Conservation (phyloP, 35 echinoderm and acorn worm genomes). For the Stichopus chloronotus region DNA sequence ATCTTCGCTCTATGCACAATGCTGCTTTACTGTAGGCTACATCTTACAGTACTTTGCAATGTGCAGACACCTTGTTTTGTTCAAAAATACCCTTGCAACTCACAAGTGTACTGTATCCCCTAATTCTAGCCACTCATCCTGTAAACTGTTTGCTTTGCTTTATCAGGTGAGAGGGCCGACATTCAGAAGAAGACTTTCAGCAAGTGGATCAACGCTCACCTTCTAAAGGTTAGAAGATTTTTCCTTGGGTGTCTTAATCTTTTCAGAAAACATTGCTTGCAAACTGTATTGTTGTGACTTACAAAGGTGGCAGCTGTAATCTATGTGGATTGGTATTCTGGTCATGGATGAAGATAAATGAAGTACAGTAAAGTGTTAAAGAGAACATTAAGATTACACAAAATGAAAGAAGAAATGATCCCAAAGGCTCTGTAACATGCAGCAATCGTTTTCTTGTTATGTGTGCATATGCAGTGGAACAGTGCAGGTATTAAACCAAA, state of each 20-base stretch:
- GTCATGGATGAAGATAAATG: not conserved
- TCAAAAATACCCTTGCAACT: too few species aligned
- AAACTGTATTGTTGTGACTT: not conserved
- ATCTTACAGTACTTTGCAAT: too few species aligned
- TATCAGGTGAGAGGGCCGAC: conserved; percentile 90
- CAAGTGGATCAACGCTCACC: conserved; percentile 98
- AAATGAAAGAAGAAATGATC: too few species aligned
- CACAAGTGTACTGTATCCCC: not conserved
- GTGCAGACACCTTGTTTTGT: too few species aligned
- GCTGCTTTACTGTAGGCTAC: too few species aligned
- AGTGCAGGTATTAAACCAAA: too few species aligned
- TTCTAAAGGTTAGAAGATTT: conserved; percentile 78
- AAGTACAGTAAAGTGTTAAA: too few species aligned
- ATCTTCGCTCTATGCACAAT: too few species aligned
- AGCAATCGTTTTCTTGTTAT: too few species aligned
- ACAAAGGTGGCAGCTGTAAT: not conserved
- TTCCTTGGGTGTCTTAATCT: not conserved
- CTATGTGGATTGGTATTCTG: not conserved
- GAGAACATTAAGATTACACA: too few species aligned
- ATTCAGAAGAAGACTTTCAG: conserved; percentile 99
- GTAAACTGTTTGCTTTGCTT: conserved; percentile 22
- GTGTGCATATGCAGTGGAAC: too few species aligned
- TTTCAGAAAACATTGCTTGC: conserved; percentile 2
- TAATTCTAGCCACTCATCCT: not conserved
- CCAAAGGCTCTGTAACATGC: too few species aligned